Evolutionary conservation across 2,797 vertebrate genomes (phyloP).

Genomic region (Poliocrania exsul): DNA sequence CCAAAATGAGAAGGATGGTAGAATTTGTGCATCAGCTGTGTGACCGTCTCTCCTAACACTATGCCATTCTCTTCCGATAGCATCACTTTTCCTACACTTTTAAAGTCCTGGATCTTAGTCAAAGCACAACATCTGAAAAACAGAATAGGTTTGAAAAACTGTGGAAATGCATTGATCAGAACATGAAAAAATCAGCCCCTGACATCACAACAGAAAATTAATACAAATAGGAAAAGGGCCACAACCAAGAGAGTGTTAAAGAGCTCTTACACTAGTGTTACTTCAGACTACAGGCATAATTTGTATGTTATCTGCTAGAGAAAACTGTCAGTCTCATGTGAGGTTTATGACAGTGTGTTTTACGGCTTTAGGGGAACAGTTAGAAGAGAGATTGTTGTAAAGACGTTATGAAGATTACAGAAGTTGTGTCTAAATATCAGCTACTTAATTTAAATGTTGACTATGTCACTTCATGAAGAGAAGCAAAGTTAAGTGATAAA

Average conservation of each 20-base stretch:
- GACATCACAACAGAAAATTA: neutral
- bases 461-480: neutral
- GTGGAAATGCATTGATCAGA: neutral
- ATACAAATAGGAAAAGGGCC: neutral
- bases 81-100: neutral
- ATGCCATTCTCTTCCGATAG: neutral
- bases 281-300: neutral
- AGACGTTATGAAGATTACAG: neutral
- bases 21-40: neutral
- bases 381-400: neutral
- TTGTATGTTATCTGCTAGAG: neutral
- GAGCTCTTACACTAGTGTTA: neutral
- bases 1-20: neutral
- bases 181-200: neutral
- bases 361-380: neutral
- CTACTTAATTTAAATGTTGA: neutral
- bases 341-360: neutral
- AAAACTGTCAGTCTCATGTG: neutral
- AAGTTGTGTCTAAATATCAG: neutral
- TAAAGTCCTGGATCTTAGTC: neutral
- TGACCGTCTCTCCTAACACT: neutral
- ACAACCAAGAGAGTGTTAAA: neutral
- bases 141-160: neutral
- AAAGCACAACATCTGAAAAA: neutral
- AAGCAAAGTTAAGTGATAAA: neutral